phyloP scores from a whole-genome alignment of 2,113 vertebrate species.

The Gasterosteus aculeatus region DNA sequence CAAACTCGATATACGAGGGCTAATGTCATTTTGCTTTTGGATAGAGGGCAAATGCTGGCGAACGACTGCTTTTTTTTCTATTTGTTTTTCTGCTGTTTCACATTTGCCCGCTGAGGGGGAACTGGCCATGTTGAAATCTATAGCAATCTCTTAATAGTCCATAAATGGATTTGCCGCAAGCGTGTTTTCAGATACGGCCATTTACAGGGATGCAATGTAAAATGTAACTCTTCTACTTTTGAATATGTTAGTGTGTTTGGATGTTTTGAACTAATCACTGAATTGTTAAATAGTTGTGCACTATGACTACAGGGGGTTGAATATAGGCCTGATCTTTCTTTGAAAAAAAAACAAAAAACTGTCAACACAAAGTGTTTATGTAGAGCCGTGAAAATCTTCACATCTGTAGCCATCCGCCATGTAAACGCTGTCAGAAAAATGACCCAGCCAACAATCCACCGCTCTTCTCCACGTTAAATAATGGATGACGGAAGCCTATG shows the following conservation, averaged over 20 bases:
- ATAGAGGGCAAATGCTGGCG: conserved; percentile 69
- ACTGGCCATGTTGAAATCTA: conserved; percentile 72
- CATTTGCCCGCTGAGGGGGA: conserved; percentile 65
- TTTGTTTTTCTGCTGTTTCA: conserved; percentile 69
- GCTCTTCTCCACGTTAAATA: conserved; percentile 74
- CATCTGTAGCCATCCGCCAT: conserved; percentile 68
- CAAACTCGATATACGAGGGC: conserved; percentile 78
- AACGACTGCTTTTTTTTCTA: conserved; percentile 35
- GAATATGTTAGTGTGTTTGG: neutral
- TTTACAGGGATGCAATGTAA: conserved; percentile 2
- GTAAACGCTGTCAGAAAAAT: conserved; percentile 78
- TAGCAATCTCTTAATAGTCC: conserved; percentile 75
- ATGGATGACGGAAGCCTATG: conserved; percentile 75
- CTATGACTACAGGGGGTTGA: neutral
- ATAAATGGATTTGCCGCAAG: conserved; percentile 67
- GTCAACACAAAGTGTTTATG: conserved; percentile 54
- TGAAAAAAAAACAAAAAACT: conserved; percentile 22
- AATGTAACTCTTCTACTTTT: neutral
- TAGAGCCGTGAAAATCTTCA: conserved; percentile 47
- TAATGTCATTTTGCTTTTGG: conserved; percentile 77
- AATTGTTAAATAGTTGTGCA: neutral
- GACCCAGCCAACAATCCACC: conserved; percentile 67
- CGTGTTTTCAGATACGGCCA: conserved; percentile 41
- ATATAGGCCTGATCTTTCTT: neutral
- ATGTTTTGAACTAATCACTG: neutral